Base-by-base conservation (phyloP, 1,140 invertebrate species). In the Fopius arisanus region DNA sequence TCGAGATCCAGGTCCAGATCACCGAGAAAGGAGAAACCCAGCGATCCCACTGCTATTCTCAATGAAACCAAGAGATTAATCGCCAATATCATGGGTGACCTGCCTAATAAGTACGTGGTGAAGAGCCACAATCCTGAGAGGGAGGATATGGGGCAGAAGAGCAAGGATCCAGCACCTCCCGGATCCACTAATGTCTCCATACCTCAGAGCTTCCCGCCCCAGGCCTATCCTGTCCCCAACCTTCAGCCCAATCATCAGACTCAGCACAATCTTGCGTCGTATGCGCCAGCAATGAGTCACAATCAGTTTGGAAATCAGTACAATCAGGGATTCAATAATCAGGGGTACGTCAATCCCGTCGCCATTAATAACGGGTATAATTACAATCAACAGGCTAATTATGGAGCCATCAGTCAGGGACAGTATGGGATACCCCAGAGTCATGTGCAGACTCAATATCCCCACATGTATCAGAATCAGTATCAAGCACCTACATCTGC, bases 61-160 rank as follows among this genome's bases (percentile, higher is more conserved):
- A 88, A 86, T 37, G 90, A 91, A 70, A 91, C 91, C 0, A 91
- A 92, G 77, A 87, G 88, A 54, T 79, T 91, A 0, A 92, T 92
- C 76, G 91, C 91, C 1, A 91, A 91, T 76, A 87, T 92, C 6
- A 92, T 92, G 91, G 89, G 89, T 4, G 89, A 90, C 21, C 75
- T 91, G 14, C 88, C 90, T 23, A 83, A 86, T 59, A 90, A 89
- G 67, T 88, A 85, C 62, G 82, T 83, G 2, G 72, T 81, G 0
- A 81, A 86, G 48, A 80, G 81, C 5, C 80, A 85, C 31, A 72
- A 71, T 72, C 4, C 74, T 1, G 67, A 72, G 72, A 43, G 72
- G 16, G 29, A 66, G 12, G 70, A 28, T 29, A 68, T 68, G 7
- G 77, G 73, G 28, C 70, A 74, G n/a, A 40, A 68, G n/a, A 14